Conservation (phyloP, 2,113 vertebrate species). For the Saimiri boliviensis region DNA sequence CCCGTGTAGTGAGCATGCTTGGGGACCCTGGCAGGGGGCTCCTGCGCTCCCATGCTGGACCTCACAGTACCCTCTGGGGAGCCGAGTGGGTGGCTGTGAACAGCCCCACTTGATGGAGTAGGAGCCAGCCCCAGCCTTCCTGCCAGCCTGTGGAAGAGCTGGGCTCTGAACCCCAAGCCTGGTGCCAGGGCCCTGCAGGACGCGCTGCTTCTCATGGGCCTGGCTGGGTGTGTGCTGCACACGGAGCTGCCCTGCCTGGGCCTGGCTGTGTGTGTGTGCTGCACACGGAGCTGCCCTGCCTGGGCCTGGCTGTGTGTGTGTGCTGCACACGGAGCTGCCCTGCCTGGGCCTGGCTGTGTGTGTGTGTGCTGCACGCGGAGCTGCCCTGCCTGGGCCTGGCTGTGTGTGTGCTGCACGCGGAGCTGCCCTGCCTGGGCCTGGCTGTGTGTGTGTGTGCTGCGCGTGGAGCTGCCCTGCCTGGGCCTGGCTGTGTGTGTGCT, state of each 20-base stretch:
- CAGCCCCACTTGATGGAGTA: too few species aligned
- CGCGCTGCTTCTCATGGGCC: rapidly evolving
- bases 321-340: too few species aligned
- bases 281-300: too few species aligned
- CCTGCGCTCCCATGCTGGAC: rapidly evolving
- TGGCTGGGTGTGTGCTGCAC: neutral
- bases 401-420: too few species aligned
- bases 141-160: rapidly evolving
- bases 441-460: too few species aligned
- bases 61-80: neutral
- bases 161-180: too few species aligned
- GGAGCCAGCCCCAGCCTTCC: neutral
- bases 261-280: too few species aligned
- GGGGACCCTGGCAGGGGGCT: rapidly evolving
- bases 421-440: too few species aligned
- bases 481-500: neutral
- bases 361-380: too few species aligned
- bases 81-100: neutral
- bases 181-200: neutral
- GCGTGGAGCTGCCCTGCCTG: neutral
- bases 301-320: too few species aligned
- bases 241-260: neutral
- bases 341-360: too few species aligned
- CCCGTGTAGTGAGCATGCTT: rapidly evolving
- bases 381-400: too few species aligned